Conservation (phyloP, 2,797 vertebrate species). For the Syngnathus rostellatus region DNA sequence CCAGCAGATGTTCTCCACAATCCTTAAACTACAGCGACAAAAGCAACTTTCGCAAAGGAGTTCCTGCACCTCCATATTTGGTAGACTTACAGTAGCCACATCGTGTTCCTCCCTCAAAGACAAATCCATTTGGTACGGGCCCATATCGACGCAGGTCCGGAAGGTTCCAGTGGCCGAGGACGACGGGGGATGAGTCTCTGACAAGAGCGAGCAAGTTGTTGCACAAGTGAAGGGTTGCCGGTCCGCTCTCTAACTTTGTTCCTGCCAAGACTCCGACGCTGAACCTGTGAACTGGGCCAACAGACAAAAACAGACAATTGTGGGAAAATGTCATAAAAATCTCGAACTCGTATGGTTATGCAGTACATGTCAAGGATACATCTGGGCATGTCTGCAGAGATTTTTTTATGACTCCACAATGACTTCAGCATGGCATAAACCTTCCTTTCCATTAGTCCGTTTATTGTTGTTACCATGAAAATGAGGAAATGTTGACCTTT, state of each 20-base stretch:
- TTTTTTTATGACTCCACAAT: neutral
- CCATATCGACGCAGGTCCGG: slow-evolving; percentile 89
- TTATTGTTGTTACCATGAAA: neutral
- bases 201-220: slow-evolving; percentile 83
- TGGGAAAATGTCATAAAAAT: neutral
- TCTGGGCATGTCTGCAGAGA: no score
- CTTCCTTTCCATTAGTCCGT: neutral
- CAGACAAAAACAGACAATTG: neutral
- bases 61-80: neutral
- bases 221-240: slow-evolving; percentile 89
- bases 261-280: slow-evolving; percentile 83
- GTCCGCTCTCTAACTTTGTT: slow-evolving; percentile 87
- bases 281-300: slow-evolving; percentile 64
- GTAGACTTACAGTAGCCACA: slow-evolving; percentile 89
- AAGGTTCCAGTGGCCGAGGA: slow-evolving; percentile 88
- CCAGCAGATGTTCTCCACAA: neutral
- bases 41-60: neutral
- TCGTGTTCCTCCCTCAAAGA: slow-evolving; percentile 94
- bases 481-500: neutral
- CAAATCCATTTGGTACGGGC: slow-evolving; percentile 86
- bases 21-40: neutral
- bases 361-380: neutral
- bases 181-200: slow-evolving; percentile 76
- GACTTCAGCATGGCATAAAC: neutral
- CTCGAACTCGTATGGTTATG: neutral